A percentile compares a stretch with the other conserved stretches of the same genome.
These are phyloP conservation scores for Halichoeres trimaculatus DNA, from an alignment of 2,113 vertebrate genomes.

Conservation along the genomic window DNA sequence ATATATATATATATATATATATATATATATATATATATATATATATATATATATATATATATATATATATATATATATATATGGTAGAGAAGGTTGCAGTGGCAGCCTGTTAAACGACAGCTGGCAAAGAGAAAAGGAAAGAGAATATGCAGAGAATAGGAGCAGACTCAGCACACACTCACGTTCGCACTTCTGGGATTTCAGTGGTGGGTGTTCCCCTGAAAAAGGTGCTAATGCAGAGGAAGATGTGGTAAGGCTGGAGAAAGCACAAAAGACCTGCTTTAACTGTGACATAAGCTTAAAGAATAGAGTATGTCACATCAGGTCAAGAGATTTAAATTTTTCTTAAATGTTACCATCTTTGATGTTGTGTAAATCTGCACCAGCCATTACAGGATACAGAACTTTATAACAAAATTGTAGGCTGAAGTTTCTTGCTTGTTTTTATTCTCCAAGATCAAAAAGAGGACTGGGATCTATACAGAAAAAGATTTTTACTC, in stretches of 20 bases:
- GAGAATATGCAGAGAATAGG: no score
- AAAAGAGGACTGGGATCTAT: slow-evolving; percentile 26
- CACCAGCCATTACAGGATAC: slow-evolving; percentile 2
- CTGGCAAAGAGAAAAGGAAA: slow-evolving; percentile 19
- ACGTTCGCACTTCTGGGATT: slow-evolving; percentile 31
- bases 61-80: no score
- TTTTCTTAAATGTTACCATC: not conserved
- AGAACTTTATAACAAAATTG: slow-evolving; percentile 19
- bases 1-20: no score
- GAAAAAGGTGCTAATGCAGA: not conserved
- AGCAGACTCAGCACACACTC: slow-evolving; percentile 32
- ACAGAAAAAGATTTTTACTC: slow-evolving; percentile 16
- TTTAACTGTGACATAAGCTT: not conserved
- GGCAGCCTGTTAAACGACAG: slow-evolving; percentile 23
- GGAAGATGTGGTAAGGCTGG: not conserved
- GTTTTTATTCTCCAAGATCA: slow-evolving; percentile 26
- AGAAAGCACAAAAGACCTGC: slow-evolving; percentile 15
- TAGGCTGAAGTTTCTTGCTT: slow-evolving; percentile 12
- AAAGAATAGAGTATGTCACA: not conserved
- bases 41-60: no score
- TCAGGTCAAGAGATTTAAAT: slow-evolving; percentile 10
- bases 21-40: no score
- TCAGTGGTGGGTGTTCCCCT: slow-evolving; percentile 23
- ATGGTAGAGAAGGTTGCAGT: not conserved
- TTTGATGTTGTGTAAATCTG: not conserved